Evolutionary conservation across 1,140 invertebrate genomes (phyloP), one percentile per base, ranked within the genome.

Genomic region (Drosophila kohkoa): DNA sequence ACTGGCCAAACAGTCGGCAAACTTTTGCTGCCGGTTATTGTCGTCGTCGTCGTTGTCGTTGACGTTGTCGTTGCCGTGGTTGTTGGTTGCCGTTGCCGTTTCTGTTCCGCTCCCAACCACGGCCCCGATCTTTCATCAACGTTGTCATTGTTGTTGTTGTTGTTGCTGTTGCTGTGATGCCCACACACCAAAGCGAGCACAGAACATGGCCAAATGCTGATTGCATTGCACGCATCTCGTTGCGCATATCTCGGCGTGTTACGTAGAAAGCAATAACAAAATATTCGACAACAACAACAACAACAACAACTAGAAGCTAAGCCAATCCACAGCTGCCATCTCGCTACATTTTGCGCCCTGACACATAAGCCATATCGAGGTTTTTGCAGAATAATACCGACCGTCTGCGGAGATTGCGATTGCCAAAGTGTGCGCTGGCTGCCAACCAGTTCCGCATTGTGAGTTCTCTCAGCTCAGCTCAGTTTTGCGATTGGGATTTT

Each of bases 151-250:
- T 11, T 62, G 28, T 28, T 57, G 59, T 16, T 57, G 59, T 13
- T 32, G 51, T 52, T 63, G 49, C 51, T 67, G 62, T 55, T 78
- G 58, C 10, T 16, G 38, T 30, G 35, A 60, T 45, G 66, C 83
- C 83, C 82, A 79, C 81, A 68, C 81, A 68, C 81, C 72, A 48
- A 45, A 51, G 75, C 65, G 38, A 16, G 64, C 45, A 25, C 20
- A 55, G 75, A 78, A 86, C 82, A 86, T 86, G 82, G 83, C 72
- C 79, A 86, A 86, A 83, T 62, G 83, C 64, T 67, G 77, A 88
- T 88, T 83, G 80, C 73, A 38, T 81, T 64, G 81, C 77, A 85
- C 82, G 81, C 81, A 81, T 81, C 79, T 73, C 68, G 41, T 35
- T 28, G 62, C 69, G 74, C 81, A 89, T 89, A 88, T 88, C 83